Conservation (phyloP, 2,797 vertebrate species). For the Ctenochaetus hawaiiensis region DNA sequence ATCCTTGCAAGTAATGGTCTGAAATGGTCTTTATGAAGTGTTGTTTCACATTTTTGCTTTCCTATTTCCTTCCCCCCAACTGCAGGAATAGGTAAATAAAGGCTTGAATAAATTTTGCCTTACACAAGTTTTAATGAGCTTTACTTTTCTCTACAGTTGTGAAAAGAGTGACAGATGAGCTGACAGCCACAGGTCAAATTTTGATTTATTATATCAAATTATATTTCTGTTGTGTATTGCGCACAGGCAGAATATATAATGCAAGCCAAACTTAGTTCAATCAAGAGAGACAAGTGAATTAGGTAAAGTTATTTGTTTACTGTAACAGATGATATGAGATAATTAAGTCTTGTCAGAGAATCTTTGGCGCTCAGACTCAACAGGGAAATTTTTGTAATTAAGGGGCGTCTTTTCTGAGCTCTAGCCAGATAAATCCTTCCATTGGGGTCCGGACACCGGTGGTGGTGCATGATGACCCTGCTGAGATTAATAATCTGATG, state of each 20-base stretch:
- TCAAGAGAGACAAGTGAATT: too few species aligned
- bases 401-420: too few species aligned
- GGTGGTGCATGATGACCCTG: too few species aligned
- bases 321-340: too few species aligned
- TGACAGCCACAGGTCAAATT: not conserved
- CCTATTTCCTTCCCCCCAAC: not conserved
- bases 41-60: constrained; percentile 34
- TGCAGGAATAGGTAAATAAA: constrained; percentile 21
- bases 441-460: too few species aligned
- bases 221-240: not conserved
- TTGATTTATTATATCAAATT: not conserved
- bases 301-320: too few species aligned
- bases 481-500: too few species aligned
- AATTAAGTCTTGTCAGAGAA: too few species aligned
- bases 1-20: constrained; percentile 36
- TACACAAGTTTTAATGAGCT: constrained; percentile 16
- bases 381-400: too few species aligned
- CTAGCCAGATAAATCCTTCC: too few species aligned
- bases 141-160: not conserved
- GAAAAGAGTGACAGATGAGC: not conserved
- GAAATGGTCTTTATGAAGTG: constrained; percentile 41
- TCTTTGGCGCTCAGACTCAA: too few species aligned
- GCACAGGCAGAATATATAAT: not conserved
- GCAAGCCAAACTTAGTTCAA: not conserved
- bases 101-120: constrained; percentile 3